These are phyloP conservation scores for Aldabrachelys gigantea DNA, from an alignment of 2,113 vertebrate species.

Conservation along the genomic window DNA sequence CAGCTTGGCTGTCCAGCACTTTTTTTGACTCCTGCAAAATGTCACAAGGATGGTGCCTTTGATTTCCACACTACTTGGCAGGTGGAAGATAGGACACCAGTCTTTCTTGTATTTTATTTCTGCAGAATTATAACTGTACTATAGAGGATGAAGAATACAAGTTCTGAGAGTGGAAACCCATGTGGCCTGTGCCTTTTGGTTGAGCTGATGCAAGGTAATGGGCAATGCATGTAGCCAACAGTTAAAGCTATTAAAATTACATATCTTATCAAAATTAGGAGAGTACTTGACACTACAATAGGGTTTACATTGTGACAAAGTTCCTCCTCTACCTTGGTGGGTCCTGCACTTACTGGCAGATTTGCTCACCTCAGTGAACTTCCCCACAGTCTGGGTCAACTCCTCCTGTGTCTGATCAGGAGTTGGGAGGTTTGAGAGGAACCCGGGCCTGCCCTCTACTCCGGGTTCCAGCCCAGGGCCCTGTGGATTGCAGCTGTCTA, in stretches of 20 bases:
- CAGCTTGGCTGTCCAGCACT: neutral
- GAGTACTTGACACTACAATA: neutral
- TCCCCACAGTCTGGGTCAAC: no score
- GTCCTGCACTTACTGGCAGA: no score
- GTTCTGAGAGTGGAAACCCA: neutral
- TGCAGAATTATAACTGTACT: neutral
- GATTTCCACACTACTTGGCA: neutral
- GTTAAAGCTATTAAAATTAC: neutral
- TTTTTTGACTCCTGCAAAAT: slow-evolving; percentile 13
- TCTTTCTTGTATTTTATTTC: neutral
- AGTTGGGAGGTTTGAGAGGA: no score
- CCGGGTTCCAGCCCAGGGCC: no score
- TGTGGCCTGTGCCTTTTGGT: neutral
- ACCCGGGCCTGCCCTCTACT: no score
- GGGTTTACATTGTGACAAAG: neutral
- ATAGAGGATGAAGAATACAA: neutral
- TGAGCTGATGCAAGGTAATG: neutral
- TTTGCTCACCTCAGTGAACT: no score
- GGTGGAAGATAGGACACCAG: neutral
- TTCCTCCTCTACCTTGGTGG: no score
- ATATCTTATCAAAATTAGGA: neutral
- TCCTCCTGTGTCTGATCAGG: no score
- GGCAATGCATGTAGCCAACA: neutral
- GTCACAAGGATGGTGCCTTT: neutral
- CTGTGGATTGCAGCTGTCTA: no score